Evolutionary conservation across 2,888 invertebrate species (phyloP).

Genomic region (Eugnorisma glareosa): DNA sequence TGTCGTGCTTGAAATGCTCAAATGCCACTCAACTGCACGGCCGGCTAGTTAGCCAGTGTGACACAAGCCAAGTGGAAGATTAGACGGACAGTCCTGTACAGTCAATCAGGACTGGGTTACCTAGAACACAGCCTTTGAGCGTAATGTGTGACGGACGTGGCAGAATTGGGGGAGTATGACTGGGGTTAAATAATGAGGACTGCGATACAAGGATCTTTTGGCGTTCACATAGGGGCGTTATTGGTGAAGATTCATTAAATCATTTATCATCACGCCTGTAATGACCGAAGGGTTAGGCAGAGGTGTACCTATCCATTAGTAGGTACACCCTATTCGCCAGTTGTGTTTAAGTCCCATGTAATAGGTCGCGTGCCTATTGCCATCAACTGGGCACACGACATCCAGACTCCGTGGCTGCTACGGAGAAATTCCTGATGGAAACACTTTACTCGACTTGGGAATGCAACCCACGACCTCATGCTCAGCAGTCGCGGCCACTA

Average conservation of each 20-base stretch:
- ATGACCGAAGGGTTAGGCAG: too few species aligned
- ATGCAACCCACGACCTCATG: too few species aligned
- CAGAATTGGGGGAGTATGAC: not conserved
- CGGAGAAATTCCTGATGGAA: too few species aligned
- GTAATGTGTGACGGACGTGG: not conserved
- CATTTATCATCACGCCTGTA: too few species aligned
- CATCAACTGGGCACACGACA: too few species aligned
- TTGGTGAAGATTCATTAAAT: not conserved
- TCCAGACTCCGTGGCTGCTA: too few species aligned
- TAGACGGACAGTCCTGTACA: slow-evolving; percentile 27
- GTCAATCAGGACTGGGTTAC: slow-evolving; percentile 28
- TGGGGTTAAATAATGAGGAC: not conserved
- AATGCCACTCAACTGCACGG: slow-evolving; percentile 32
- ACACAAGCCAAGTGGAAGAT: slow-evolving; percentile 49
- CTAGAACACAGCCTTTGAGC: slow-evolving; percentile 13
- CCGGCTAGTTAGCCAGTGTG: slow-evolving; percentile 23
- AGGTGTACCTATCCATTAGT: too few species aligned
- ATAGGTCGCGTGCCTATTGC: too few species aligned
- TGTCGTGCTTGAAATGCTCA: slow-evolving; percentile 36
- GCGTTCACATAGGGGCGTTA: not conserved
- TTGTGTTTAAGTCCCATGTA: too few species aligned
- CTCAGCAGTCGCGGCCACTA: too few species aligned
- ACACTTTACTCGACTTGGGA: too few species aligned
- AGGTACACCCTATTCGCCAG: too few species aligned
- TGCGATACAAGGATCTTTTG: not conserved